Percentiles rank a stretch among this genome's conserved stretches.
phyloP scores from a whole-genome alignment of 2,888 invertebrate species.

The Drosophila sordidapex region DNA sequence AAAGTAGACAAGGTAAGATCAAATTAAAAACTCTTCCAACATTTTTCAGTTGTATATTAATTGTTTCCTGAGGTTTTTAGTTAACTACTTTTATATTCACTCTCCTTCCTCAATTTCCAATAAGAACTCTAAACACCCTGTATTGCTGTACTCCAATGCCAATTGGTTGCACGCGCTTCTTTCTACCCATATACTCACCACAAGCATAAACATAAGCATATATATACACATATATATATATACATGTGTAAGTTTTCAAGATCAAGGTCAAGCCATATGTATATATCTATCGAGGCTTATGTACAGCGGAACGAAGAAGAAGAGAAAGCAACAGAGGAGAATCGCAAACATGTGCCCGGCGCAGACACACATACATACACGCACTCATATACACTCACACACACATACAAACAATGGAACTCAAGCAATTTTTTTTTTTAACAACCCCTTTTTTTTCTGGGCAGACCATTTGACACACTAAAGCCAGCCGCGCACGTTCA shows the following conservation, averaged over 20 bases:
- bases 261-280: conserved; percentile 81
- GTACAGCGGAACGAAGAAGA: conserved; percentile 22
- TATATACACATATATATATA: neutral
- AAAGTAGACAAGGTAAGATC: neutral
- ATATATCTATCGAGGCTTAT: conserved; percentile 43
- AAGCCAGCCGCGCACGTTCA: conserved; percentile 44
- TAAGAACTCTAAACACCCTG: conserved; percentile 35
- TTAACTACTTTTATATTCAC: neutral
- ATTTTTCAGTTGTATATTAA: neutral
- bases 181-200: conserved; percentile 15
- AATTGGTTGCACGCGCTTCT: conserved; percentile 23
- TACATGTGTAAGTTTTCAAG: conserved; percentile 69
- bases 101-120: neutral
- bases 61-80: too few species aligned
- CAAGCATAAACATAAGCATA: neutral
- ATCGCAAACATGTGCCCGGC: conserved; percentile 68
- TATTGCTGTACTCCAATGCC: conserved; percentile 29
- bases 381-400: conserved; percentile 5
- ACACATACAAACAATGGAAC: conserved; percentile 54
- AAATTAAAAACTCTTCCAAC: neutral
- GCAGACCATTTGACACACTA: conserved; percentile 74
- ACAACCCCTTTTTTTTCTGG: conserved; percentile 55
- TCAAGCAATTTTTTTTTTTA: conserved; percentile 13
- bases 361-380: conserved; percentile 11
- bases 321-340: conserved; percentile 14